A percentile compares a stretch with the other conserved stretches of the same genome.
phyloP scores from a whole-genome alignment of 2,888 invertebrate species.

The Ochropleura leucogaster region DNA sequence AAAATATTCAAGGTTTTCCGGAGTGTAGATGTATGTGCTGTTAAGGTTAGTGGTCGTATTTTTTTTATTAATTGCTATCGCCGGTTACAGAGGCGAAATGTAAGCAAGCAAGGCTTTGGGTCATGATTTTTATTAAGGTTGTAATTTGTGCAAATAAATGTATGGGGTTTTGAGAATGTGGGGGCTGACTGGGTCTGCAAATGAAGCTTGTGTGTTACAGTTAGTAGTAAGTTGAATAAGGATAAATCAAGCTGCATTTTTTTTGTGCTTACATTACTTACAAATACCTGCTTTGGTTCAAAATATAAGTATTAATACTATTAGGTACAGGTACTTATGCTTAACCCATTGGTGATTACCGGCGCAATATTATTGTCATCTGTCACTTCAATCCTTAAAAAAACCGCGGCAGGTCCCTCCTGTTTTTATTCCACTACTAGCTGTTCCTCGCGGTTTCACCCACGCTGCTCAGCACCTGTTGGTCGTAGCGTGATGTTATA shows the following conservation, averaged over 20 bases:
- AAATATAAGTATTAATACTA: too few species aligned
- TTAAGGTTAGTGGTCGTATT: conserved; percentile 42
- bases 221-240: not conserved
- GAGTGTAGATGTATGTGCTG: conserved; percentile 48
- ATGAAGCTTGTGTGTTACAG: not conserved
- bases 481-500: too few species aligned
- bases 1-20: conserved; percentile 58
- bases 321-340: too few species aligned
- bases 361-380: not conserved
- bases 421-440: not conserved
- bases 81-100: conserved; percentile 33
- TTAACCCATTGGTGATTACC: too few species aligned
- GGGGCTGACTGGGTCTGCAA: not conserved
- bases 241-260: not conserved
- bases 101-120: conserved; percentile 43
- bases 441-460: too few species aligned
- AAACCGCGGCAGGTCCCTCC: not conserved
- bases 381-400: not conserved
- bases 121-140: conserved; percentile 17
- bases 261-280: not conserved
- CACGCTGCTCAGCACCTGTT: too few species aligned
- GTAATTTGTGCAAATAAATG: conserved; percentile 4
- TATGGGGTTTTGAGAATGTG: not conserved
- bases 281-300: not conserved
- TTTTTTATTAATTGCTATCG: conserved; percentile 57